Evolutionary conservation across 1,140 invertebrate genomes (phyloP).

Genomic region (Orussus abietinus): DNA sequence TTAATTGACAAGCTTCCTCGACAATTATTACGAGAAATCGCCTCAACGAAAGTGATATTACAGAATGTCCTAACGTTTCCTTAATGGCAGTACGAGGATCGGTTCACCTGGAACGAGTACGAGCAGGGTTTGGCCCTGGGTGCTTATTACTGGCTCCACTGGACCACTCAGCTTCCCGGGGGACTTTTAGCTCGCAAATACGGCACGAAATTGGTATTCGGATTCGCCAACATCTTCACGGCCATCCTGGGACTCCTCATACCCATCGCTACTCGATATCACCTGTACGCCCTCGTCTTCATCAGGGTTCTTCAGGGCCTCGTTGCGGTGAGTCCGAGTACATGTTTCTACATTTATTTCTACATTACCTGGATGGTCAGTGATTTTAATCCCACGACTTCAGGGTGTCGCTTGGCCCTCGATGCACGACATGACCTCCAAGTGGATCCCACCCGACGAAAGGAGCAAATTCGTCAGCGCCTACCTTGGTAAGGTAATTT

Average conservation of each 20-base stretch:
- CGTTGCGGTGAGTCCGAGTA: constrained; percentile 60
- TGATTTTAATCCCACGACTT: constrained; percentile 49
- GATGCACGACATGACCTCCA: constrained; percentile 75
- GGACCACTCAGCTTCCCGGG: constrained; percentile 70
- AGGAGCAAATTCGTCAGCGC: constrained; percentile 70
- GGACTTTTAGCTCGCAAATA: constrained; percentile 67
- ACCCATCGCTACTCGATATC: constrained; percentile 61
- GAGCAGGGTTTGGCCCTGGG: constrained; percentile 67
- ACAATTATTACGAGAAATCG: constrained; percentile 11
- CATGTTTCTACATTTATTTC: constrained; percentile 7
- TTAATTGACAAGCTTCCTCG: neutral
- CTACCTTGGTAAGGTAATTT: constrained; percentile 60
- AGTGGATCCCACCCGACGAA: constrained; percentile 80
- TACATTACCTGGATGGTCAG: neutral
- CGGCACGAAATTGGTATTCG: constrained; percentile 70
- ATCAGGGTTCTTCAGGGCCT: constrained; percentile 70
- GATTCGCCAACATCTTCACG: constrained; percentile 64
- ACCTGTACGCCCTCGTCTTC: constrained; percentile 59
- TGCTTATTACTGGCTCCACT: constrained; percentile 73
- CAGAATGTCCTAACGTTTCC: constrained; percentile 1
- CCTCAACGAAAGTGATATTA: neutral
- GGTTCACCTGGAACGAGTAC: constrained; percentile 66
- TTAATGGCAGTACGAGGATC: constrained; percentile 30
- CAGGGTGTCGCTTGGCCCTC: constrained; percentile 80
- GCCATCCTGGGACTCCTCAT: constrained; percentile 69